phyloP scores from a whole-genome alignment of 2,888 invertebrate genomes.

The Acronicta psi region DNA sequence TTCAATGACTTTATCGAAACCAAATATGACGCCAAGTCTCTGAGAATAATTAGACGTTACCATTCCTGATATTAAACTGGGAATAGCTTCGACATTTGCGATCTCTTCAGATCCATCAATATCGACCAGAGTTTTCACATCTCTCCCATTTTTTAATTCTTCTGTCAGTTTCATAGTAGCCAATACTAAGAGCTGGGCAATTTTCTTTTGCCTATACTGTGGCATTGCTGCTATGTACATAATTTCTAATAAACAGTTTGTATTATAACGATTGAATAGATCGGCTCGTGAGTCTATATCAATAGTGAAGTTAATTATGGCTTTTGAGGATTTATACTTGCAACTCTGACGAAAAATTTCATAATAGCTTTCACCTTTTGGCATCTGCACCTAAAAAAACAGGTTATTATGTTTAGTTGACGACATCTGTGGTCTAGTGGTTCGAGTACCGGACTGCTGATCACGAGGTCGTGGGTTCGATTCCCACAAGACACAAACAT shows the following conservation, averaged over 20 bases:
- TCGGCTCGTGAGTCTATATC: slow-evolving; percentile 14
- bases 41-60: no score
- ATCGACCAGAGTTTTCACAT: slow-evolving; percentile 11
- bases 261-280: slow-evolving; percentile 6
- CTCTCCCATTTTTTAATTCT: slow-evolving; percentile 4
- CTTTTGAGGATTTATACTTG: slow-evolving; percentile 10
- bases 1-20: no score
- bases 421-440: no score
- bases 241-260: slow-evolving; percentile 9
- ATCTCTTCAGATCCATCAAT: neutral
- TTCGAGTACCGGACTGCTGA: no score
- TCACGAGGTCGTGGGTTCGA: no score
- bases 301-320: slow-evolving; percentile 6
- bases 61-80: no score
- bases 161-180: slow-evolving; percentile 1
- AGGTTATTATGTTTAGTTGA: no score
- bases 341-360: slow-evolving; percentile 7
- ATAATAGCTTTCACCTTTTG: slow-evolving; percentile 11
- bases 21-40: no score
- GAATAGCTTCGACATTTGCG: neutral
- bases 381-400: slow-evolving; percentile 6
- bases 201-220: slow-evolving; percentile 2
- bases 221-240: slow-evolving; percentile 14
- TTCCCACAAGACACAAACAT: no score
- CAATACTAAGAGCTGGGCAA: neutral